These are phyloP conservation scores for Drosophila quinaria DNA, from an alignment of 2,888 invertebrate genomes.

Conservation along the genomic window DNA sequence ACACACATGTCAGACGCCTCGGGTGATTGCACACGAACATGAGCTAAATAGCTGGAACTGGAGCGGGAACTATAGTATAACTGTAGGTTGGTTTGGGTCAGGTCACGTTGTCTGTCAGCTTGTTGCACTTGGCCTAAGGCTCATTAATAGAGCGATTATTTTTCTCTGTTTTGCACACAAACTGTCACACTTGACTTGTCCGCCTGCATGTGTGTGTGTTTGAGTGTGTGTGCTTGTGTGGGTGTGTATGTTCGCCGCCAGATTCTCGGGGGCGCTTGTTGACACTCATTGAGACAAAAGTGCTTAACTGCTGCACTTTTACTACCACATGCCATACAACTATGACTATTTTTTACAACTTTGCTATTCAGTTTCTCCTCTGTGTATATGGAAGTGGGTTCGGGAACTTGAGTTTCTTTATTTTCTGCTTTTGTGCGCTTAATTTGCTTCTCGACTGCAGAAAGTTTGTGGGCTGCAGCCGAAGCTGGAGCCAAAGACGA, in stretches of 20 bases:
- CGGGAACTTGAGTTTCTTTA: conserved; percentile 57
- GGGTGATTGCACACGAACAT: conserved; percentile 36
- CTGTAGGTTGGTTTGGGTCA: conserved; percentile 35
- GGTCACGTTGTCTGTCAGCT: conserved; percentile 76
- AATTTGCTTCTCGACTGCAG: conserved; percentile 75
- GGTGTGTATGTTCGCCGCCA: conserved; percentile 31
- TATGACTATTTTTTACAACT: conserved; percentile 56
- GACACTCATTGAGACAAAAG: conserved; percentile 82
- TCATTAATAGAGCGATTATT: conserved; percentile 78
- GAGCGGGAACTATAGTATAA: conserved; percentile 15
- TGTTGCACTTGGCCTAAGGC: conserved; percentile 82
- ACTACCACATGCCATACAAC: conserved; percentile 42
- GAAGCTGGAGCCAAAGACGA: conserved; percentile 37
- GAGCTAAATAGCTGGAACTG: conserved; percentile 47
- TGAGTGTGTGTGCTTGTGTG: conserved; percentile 4
- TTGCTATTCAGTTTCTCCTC: conserved; percentile 41
- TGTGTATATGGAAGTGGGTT: conserved; percentile 4
- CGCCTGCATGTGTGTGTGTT: neutral
- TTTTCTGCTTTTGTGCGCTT: conserved; percentile 75
- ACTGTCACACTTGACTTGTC: conserved; percentile 30
- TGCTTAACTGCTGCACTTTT: conserved; percentile 79
- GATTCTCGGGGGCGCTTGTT: conserved; percentile 67
- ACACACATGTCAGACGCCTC: conserved; percentile 11
- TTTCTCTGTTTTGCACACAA: conserved; percentile 54
- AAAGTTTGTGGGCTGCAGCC: conserved; percentile 57